Conservation (phyloP, 2,797 vertebrate species). For the Fistularia tabacaria region DNA sequence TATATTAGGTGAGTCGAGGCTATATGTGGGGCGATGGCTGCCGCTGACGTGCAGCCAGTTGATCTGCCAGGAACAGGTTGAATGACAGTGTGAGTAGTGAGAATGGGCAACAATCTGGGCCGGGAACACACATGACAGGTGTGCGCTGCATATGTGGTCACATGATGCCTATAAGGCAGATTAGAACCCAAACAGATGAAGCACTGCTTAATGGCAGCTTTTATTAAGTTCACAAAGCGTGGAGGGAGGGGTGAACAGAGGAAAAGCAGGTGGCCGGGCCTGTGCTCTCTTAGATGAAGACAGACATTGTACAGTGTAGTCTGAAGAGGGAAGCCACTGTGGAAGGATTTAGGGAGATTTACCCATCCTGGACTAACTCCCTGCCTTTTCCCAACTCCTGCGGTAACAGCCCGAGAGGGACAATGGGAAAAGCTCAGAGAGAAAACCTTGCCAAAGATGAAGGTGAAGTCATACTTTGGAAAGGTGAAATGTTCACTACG, state of each 20-base stretch:
- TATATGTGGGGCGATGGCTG: conserved; percentile 13
- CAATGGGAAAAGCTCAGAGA: conserved; percentile 30
- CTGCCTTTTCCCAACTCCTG: conserved; percentile 42
- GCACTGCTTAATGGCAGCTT: conserved; percentile 76
- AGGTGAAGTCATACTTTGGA: conserved; percentile 24
- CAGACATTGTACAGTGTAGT: conserved; percentile 64
- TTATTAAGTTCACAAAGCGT: conserved; percentile 74
- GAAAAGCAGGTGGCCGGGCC: conserved; percentile 70
- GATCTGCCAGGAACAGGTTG: conserved; percentile 74
- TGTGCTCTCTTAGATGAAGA: conserved; percentile 66
- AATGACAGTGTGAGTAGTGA: conserved; percentile 25
- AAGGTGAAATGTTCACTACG: conserved; percentile 19
- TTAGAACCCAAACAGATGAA: conserved; percentile 75
- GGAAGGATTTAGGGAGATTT: conserved; percentile 70
- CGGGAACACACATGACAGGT: conserved; percentile 70
- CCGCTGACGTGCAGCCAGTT: conserved; percentile 45
- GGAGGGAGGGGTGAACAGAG: conserved; percentile 48
- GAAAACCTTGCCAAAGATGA: conserved; percentile 31
- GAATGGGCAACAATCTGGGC: conserved; percentile 54
- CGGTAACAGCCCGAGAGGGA: conserved; percentile 41
- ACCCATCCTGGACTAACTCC: conserved; percentile 42
- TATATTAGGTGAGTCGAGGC: conserved; percentile 15
- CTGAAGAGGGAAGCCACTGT: conserved; percentile 58
- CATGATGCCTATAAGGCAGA: conserved; percentile 75
- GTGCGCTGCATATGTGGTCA: conserved; percentile 75